Conservation (phyloP, 2,113 vertebrate genomes). For the Hucho hucho region DNA sequence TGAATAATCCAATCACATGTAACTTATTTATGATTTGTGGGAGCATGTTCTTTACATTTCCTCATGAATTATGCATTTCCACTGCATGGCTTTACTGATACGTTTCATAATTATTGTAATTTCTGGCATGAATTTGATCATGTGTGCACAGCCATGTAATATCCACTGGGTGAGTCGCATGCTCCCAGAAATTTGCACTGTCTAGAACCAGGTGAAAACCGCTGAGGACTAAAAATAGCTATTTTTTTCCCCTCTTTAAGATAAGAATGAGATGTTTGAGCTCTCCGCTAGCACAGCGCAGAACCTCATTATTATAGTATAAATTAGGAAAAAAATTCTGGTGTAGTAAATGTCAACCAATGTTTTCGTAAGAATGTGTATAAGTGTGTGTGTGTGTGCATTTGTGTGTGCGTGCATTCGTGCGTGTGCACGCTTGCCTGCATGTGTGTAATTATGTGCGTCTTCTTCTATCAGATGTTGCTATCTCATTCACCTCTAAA, state of each 20-base stretch:
- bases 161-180: constrained; percentile 45
- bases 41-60: constrained; percentile 60
- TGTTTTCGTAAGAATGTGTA: constrained; percentile 9
- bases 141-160: constrained; percentile 47
- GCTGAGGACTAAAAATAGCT: constrained; percentile 42
- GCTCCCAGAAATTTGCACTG: constrained; percentile 40
- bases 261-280: constrained; percentile 29
- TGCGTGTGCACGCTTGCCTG: not conserved
- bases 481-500: constrained; percentile 10
- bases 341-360: constrained; percentile 47
- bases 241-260: constrained; percentile 10
- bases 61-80: constrained; percentile 62
- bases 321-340: not conserved
- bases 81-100: constrained; percentile 55
- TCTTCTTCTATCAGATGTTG: not conserved
- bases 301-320: constrained; percentile 38
- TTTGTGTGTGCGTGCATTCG: not conserved
- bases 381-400: not conserved
- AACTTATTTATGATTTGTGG: constrained; percentile 61
- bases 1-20: constrained; percentile 64
- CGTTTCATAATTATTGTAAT: constrained; percentile 57
- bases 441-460: not conserved
- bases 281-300: constrained; percentile 26
- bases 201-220: constrained; percentile 46
- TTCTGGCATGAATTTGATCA: constrained; percentile 40